Percentiles rank a stretch among this genome's conserved stretches.
Conservation (phyloP, 2,888 invertebrate genomes). For the Catocala nupta region DNA sequence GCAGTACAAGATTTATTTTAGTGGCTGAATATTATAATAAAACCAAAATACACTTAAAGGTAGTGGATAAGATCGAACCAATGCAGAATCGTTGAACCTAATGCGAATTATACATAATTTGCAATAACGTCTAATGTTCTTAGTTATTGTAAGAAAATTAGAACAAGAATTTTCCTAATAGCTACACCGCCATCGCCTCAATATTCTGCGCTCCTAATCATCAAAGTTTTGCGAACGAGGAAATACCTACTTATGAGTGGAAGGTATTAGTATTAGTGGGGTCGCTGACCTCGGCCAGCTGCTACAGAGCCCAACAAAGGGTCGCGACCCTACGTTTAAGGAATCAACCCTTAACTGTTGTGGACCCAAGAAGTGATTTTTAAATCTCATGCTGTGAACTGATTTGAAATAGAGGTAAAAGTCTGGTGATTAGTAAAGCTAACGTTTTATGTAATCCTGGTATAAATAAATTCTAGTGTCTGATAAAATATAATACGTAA, state of each 20-base stretch:
- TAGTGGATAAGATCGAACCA: too few relatives aligned
- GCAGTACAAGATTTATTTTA: too few relatives aligned
- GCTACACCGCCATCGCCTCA: conserved; percentile 15
- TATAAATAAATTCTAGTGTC: too few relatives aligned
- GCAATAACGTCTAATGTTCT: too few relatives aligned
- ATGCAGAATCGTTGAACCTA: not conserved
- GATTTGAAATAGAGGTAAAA: conserved; percentile 11
- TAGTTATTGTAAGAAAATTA: too few relatives aligned
- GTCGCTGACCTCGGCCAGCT: conserved; percentile 71
- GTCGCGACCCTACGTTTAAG: conserved; percentile 59
- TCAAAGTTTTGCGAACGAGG: conserved; percentile 47
- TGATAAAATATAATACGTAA: too few relatives aligned
- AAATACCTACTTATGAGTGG: conserved; percentile 44
- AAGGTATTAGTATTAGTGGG: conserved; percentile 75
- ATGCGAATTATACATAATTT: not conserved
- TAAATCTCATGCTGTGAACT: conserved; percentile 22
- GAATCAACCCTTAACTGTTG: conserved; percentile 55
- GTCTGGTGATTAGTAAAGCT: not conserved
- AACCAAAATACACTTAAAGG: too few relatives aligned
- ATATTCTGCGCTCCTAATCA: conserved; percentile 27
- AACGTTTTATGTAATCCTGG: too few relatives aligned
- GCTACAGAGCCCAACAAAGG: conserved; percentile 57
- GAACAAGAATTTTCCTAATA: not conserved
- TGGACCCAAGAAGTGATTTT: conserved; percentile 38
- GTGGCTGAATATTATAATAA: too few relatives aligned